Base-by-base conservation (phyloP, 2,888 invertebrate genomes). In the Cheilosia pagana region DNA sequence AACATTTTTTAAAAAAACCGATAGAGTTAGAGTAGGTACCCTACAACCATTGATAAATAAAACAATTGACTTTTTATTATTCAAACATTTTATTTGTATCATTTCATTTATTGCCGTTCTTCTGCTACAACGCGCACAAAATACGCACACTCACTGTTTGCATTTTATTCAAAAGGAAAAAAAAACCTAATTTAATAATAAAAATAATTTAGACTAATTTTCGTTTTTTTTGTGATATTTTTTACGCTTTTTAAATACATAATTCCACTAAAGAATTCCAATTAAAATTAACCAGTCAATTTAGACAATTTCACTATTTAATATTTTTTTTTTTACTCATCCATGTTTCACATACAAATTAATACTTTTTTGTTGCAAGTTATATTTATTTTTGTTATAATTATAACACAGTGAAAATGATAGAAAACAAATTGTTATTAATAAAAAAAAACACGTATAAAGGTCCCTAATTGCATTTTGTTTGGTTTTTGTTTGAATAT, bases 61-160 rank as follows among this genome's bases (percentile, higher is more conserved):
- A 76, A 63, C 50, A 52, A 45, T 1, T 8, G 12, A 0, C 16
- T 45, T 50, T 48, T 52, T 77, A 68, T 74, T 83, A 79, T 79
- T 83, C 63, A 78, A 79, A 70, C 83, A 83, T 85, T 85, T 85
- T 85, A 85, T 85, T 81, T 79, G 70, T 85, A 67, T 79, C 79
- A 85, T 85, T 75, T 85, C 75, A 85, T 59, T 81, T 81, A 79
- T 62, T 65, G 67, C 63, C 72, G 14, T 62, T 53, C 71, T 71
- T 75, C 81, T 53, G 62, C 67, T 81, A 76, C 71, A 67, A 62
- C 50, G 67, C 50, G 65, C 75, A 85, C 60, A 85, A 85, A 85
- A 85, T 85, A 81, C 85, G 85, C 52, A 65, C 85, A 81, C 85
- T 85, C 85, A 71, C 85, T 74, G 65, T 55, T 28, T 52, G 63